Base-by-base conservation (phyloP, 2,113 vertebrate species). In the Psittacula cyanocephala region DNA sequence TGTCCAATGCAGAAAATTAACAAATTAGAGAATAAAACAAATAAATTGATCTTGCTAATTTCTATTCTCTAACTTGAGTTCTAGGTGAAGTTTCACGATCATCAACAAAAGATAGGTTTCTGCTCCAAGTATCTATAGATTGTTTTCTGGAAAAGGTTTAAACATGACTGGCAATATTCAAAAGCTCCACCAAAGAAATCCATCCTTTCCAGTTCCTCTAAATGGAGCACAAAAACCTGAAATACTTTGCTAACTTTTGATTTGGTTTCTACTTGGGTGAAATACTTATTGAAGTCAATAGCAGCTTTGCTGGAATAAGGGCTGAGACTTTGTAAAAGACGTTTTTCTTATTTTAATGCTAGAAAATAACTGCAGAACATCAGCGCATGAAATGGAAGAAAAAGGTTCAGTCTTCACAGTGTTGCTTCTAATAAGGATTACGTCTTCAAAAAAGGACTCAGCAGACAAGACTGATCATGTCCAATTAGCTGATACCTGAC, bases 171-270 rank as follows among this genome's bases (percentile, higher is more conserved):
- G 29, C 28, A 86, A 78, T 88, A 72, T 76, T 85, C 7, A 55
- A 89, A 43, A 88, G 78, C 33, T 93, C 15, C 28, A 63, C 33
- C 64, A 77, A 81, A 83, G 49, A 39, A 80, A 79, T n/a, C 50
- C 71, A 10, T 37, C 28, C 37, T 86, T 96, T 94, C 53, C 81
- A 74, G 63, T 94, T 81, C 83, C 37, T 81, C 91, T 87, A 94
- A 95, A 90, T 2, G 79, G 23, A 82, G 57, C 46, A 74, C 19
- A 63, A 82, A 93, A 78, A 31, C 29, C 43, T 74, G 27, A 88
- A 70, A 65, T 25, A 52, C 12, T 86, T 85, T 2, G 2, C 12
- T 64, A 55, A 86, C 10, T 81, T 92, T 68, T 86, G 8, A 71
- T 71, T 88, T 88, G 27, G 23, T 72, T 91, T 93, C 39, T 53